These are phyloP conservation scores for Strix occidentalis DNA, from an alignment of 2,797 vertebrate species.

Conservation along the genomic window DNA sequence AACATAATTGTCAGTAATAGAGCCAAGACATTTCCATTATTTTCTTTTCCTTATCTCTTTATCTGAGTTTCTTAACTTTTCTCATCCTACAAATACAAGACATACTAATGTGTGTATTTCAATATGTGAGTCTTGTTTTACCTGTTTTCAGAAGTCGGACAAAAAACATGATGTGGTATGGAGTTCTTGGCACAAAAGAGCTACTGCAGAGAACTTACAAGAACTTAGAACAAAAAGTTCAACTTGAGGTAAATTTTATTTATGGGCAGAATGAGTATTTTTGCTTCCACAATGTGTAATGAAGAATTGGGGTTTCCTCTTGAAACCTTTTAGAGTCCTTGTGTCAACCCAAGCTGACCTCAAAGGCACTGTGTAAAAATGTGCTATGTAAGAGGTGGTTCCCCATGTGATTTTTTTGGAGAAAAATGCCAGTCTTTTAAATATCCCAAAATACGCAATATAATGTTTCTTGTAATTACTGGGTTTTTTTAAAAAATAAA, in stretches of 20 bases:
- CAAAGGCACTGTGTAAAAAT: not conserved
- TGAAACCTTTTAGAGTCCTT: not conserved
- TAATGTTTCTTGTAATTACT: not conserved
- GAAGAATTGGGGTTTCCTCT: not conserved
- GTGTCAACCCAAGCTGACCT: not conserved
- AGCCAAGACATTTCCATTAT: not conserved
- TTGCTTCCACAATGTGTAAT: not conserved
- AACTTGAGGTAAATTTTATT: constrained; percentile 87
- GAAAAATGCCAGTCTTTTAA: not conserved
- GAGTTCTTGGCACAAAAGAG: constrained; percentile 95
- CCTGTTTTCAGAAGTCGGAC: constrained; percentile 88
- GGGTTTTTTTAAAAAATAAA: no score
- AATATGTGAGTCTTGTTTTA: not conserved
- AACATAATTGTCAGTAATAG: constrained; percentile 8
- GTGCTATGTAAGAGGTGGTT: not conserved
- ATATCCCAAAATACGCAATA: not conserved
- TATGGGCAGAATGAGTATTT: not conserved
- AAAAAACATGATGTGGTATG: constrained; percentile 99
- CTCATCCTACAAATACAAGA: not conserved
- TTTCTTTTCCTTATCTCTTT: not conserved
- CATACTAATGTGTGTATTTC: not conserved
- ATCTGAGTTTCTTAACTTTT: not conserved
- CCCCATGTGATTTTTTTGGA: not conserved
- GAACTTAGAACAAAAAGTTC: constrained; percentile 97
- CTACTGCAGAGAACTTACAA: constrained; percentile 96